These are phyloP conservation scores for Sus cebifrons DNA, from an alignment of 2,797 vertebrate genomes.

Conservation along the genomic window DNA sequence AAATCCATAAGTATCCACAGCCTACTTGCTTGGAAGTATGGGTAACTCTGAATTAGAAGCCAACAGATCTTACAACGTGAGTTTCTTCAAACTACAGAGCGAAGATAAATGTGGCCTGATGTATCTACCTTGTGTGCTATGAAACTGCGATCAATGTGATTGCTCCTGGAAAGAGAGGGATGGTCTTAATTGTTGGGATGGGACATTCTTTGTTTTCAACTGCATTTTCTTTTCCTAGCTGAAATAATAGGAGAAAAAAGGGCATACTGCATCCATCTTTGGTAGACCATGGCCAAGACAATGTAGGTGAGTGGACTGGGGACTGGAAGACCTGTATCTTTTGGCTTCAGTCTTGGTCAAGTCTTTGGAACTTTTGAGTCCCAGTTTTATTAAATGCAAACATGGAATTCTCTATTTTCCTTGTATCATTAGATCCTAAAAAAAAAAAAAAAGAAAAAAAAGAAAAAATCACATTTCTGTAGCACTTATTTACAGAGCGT, in stretches of 20 bases:
- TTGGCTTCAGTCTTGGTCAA: neutral
- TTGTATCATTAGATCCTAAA: neutral
- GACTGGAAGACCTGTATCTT: neutral
- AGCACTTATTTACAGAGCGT: neutral
- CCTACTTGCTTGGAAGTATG: neutral
- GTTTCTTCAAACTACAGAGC: neutral
- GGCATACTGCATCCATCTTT: neutral
- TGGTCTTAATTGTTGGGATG: neutral
- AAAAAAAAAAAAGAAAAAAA: neutral
- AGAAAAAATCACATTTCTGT: neutral
- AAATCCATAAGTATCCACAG: neutral
- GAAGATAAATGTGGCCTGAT: neutral
- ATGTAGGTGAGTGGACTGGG: neutral
- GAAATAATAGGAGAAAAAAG: neutral
- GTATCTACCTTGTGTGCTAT: neutral
- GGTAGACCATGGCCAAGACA: neutral
- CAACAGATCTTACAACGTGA: fast-evolving
- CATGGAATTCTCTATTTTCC: neutral
- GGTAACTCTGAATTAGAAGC: neutral
- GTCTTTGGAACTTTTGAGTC: neutral
- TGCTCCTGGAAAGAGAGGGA: neutral
- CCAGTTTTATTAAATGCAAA: neutral
- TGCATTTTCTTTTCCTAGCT: neutral
- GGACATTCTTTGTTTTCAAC: neutral
- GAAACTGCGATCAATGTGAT: neutral